Conservation (phyloP, 2,888 invertebrate genomes). For the Sinhomidia bicolor region DNA sequence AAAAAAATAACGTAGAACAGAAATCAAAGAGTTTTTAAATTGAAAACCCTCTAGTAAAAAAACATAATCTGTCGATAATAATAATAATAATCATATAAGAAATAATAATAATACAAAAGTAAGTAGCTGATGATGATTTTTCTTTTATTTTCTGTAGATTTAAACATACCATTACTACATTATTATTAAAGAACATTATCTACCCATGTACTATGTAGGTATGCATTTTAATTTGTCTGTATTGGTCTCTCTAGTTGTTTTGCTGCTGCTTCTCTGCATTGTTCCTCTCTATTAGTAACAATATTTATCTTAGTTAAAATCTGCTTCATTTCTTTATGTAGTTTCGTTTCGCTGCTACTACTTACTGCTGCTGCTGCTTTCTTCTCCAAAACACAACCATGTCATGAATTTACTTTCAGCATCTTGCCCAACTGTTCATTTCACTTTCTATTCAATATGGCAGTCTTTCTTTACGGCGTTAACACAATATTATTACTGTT, state of each 20-base stretch:
- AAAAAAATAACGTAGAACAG: background rate
- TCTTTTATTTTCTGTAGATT: conserved; percentile 22
- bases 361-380: background rate
- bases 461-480: too few relatives aligned
- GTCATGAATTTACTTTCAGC: background rate
- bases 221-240: background rate
- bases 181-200: background rate
- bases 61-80: background rate
- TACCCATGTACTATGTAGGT: background rate
- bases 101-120: conserved; percentile 41
- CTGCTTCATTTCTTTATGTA: background rate
- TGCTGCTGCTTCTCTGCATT: background rate
- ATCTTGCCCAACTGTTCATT: too few relatives aligned
- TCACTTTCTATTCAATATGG: too few relatives aligned
- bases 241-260: background rate
- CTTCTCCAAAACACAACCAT: background rate
- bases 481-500: too few relatives aligned
- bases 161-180: background rate
- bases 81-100: too few relatives aligned
- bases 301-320: background rate
- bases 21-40: background rate
- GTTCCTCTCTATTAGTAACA: background rate
- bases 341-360: background rate
- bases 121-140: conserved; percentile 26
- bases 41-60: conserved; percentile 1